Conservation (phyloP, 2,113 vertebrate genomes). For the Ramphastos sulfuratus region DNA sequence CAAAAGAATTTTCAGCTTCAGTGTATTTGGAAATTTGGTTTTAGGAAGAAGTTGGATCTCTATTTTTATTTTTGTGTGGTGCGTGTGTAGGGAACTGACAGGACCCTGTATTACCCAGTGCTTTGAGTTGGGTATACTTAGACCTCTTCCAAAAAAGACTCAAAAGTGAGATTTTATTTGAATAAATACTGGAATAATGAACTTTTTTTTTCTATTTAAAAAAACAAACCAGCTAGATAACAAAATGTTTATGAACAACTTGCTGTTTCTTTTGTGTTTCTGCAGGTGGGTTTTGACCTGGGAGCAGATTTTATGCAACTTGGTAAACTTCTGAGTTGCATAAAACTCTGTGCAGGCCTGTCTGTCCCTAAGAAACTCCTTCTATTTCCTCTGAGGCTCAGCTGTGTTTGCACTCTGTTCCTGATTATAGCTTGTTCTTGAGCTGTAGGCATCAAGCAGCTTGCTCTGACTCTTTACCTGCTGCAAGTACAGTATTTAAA, state of each 20-base stretch:
- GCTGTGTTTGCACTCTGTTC: neutral
- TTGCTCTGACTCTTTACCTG: neutral
- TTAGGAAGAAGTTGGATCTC: neutral
- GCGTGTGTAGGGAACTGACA: neutral
- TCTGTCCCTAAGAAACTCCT: neutral
- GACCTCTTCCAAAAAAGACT: neutral
- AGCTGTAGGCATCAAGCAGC: neutral
- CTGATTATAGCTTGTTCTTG: neutral
- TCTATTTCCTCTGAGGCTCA: neutral
- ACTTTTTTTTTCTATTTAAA: neutral
- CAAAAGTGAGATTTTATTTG: neutral
- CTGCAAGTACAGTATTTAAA: slow-evolving; percentile 4
- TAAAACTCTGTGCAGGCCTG: neutral
- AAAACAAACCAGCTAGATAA: neutral
- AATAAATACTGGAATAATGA: neutral
- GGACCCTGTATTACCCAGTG: neutral
- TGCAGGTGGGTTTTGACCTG: neutral
- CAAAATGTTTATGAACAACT: neutral
- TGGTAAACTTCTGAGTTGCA: neutral
- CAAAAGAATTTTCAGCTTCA: neutral
- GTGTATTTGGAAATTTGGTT: neutral
- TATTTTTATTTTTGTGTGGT: neutral
- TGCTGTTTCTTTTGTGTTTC: neutral
- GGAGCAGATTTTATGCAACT: neutral
- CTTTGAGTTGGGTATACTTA: neutral